phyloP scores from a whole-genome alignment of 1,140 invertebrate species.

The Samia ricini region DNA sequence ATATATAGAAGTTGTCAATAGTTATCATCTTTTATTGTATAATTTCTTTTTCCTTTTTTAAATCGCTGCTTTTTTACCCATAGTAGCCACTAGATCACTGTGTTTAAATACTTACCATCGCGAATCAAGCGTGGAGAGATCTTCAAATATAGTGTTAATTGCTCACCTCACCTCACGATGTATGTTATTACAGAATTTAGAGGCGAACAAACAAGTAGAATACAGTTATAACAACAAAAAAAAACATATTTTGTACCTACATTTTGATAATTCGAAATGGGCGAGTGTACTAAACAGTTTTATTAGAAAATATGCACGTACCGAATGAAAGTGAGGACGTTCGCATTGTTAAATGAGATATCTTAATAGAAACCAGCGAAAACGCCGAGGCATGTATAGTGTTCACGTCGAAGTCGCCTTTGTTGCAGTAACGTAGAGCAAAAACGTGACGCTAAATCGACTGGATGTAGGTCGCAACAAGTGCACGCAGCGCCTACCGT shows the following conservation, averaged over 20 bases:
- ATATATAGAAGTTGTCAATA: no score
- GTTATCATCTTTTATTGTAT: no score
- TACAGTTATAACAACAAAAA: background rate
- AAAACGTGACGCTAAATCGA: slow-evolving; percentile 49
- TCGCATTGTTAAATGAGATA: slow-evolving; percentile 59
- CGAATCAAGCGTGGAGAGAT: background rate
- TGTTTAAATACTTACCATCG: background rate
- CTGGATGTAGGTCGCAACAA: slow-evolving; percentile 62
- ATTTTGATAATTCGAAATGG: background rate
- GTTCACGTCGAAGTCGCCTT: slow-evolving; percentile 33
- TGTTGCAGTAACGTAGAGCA: slow-evolving; percentile 42
- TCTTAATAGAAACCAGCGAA: slow-evolving; percentile 63
- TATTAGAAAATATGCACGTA: slow-evolving; percentile 36
- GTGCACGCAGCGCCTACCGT: slow-evolving; percentile 46
- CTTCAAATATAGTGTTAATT: slow-evolving; percentile 9
- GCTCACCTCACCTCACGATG: slow-evolving; percentile 1
- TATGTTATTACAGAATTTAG: background rate
- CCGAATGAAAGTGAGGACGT: slow-evolving; percentile 65
- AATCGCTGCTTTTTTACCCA: no score
- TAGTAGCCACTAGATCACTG: background rate
- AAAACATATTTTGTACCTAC: background rate
- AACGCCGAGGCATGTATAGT: slow-evolving; percentile 40
- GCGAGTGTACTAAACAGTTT: slow-evolving; percentile 7
- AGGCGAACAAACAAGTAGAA: background rate
- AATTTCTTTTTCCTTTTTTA: no score